phyloP scores from a whole-genome alignment of 2,113 vertebrate genomes.

The Dermatemys mawii region DNA sequence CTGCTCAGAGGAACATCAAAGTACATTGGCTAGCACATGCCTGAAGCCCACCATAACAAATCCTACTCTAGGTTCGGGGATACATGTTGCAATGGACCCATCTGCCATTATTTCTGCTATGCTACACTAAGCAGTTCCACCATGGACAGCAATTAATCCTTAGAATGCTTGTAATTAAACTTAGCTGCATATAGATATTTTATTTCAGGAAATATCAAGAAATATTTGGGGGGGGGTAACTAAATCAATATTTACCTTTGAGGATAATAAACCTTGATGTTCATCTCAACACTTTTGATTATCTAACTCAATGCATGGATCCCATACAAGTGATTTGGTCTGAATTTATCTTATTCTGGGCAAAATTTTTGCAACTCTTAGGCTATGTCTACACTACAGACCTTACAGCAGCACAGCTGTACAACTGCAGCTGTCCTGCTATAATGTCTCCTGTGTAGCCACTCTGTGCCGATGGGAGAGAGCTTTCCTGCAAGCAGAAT shows the following conservation, averaged over 20 bases:
- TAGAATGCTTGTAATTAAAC: accelerated
- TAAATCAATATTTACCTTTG: neutral
- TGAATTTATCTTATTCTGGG: neutral
- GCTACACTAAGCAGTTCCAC: neutral
- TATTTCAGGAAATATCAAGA: neutral
- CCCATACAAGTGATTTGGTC: neutral
- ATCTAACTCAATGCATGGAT: neutral
- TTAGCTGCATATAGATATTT: neutral
- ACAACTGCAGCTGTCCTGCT: too few relatives aligned
- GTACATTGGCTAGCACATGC: neutral
- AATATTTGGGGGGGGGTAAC: neutral
- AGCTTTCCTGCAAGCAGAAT: too few relatives aligned
- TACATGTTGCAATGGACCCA: accelerated
- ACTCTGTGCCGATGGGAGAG: too few relatives aligned
- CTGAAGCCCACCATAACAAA: neutral
- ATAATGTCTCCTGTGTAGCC: too few relatives aligned
- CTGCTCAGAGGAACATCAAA: neutral
- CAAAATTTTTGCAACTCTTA: neutral
- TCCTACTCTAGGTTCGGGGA: neutral
- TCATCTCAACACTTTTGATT: neutral
- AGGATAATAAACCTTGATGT: neutral
- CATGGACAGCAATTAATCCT: neutral
- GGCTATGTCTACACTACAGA: too few relatives aligned
- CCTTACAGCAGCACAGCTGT: too few relatives aligned
- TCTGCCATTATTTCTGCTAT: neutral